These are phyloP conservation scores for Mixornis gularis DNA, from an alignment of 2,113 vertebrate species.

Conservation along the genomic window DNA sequence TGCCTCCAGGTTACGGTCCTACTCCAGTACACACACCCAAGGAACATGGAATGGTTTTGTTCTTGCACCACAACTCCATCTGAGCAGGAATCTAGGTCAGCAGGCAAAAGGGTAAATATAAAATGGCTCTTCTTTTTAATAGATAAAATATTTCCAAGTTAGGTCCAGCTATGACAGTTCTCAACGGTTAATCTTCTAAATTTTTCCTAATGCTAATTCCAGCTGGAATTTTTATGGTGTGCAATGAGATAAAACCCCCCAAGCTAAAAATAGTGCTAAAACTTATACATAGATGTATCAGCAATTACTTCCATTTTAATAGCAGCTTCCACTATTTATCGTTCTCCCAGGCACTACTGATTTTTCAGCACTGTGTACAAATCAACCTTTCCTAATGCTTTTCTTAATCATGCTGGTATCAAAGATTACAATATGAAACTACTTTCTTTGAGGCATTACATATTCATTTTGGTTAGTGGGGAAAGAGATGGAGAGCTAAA, in stretches of 20 bases:
- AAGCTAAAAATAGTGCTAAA: neutral
- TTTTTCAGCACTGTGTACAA: neutral
- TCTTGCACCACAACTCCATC: neutral
- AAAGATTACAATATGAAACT: slow-evolving; percentile 7
- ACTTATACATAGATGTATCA: neutral
- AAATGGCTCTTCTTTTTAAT: neutral
- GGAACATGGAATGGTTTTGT: neutral
- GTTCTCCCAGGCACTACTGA: neutral
- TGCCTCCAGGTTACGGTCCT: neutral
- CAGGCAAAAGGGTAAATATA: neutral
- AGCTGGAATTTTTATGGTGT: neutral
- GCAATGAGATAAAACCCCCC: neutral
- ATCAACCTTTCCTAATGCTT: slow-evolving; percentile 2
- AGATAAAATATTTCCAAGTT: neutral
- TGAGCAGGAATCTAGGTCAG: neutral
- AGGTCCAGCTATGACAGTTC: neutral
- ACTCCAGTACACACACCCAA: neutral
- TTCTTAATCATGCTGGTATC: neutral
- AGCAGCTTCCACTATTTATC: neutral
- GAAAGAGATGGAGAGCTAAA: slow-evolving; percentile 14
- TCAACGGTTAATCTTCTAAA: neutral
- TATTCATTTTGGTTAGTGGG: neutral
- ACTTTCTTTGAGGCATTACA: neutral
- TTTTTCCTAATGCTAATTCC: neutral
- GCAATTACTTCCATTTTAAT: neutral